Percentiles rank a stretch among this genome's conserved stretches.
These are phyloP conservation scores for Dromius quadrimaculatus DNA, from an alignment of 2,888 invertebrate species.

Conservation along the genomic window DNA sequence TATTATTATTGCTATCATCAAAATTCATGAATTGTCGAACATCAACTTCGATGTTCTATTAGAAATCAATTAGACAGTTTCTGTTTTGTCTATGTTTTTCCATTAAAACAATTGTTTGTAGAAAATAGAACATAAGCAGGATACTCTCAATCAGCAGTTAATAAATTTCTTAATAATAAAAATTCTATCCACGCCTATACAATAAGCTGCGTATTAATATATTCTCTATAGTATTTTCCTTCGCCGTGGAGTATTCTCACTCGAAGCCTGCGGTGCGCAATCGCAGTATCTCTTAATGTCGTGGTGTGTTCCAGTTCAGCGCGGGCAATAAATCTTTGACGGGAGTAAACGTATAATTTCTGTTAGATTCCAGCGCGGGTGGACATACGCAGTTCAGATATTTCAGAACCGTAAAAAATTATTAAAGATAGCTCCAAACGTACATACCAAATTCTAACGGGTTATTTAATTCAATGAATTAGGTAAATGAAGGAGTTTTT, in stretches of 20 bases:
- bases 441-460: conserved; percentile 14
- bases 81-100: no score
- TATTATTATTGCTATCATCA: no score
- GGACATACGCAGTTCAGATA: conserved; percentile 6
- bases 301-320: conserved; percentile 34
- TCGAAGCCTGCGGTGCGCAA: background rate
- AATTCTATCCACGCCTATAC: no score
- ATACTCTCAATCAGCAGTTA: no score
- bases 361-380: conserved; percentile 36
- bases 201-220: no score
- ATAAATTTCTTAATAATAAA: no score
- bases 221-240: background rate
- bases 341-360: conserved; percentile 34
- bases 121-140: no score
- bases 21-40: no score
- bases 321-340: conserved; percentile 41
- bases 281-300: conserved; percentile 8
- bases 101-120: no score
- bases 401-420: conserved; percentile 26
- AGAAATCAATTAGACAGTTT: no score
- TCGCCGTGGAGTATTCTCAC: background rate
- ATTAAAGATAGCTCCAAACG: no score
- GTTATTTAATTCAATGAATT: conserved; percentile 30
- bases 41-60: no score
- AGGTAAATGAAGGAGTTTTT: conserved; percentile 14